Percentiles rank a stretch among this genome's conserved stretches.
These are phyloP conservation scores for Pipra filicauda DNA, from an alignment of 2,113 vertebrate genomes.

Conservation along the genomic window DNA sequence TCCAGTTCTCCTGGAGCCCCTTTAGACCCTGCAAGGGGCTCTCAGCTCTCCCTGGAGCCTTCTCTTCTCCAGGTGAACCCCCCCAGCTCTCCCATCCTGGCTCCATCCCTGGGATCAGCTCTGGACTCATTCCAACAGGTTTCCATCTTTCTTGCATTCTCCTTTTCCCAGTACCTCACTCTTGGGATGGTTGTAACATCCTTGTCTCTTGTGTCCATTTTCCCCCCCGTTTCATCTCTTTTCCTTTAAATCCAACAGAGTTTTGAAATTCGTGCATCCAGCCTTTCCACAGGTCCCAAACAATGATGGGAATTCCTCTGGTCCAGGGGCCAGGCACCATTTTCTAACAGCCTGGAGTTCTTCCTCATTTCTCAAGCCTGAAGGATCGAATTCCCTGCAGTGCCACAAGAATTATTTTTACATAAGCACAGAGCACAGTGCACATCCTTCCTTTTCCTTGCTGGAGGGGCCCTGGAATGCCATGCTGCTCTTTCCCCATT, in stretches of 20 bases:
- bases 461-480: neutral
- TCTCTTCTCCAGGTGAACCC: fast-evolving
- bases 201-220: neutral
- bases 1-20: neutral
- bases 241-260: neutral
- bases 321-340: neutral
- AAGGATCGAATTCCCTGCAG: neutral
- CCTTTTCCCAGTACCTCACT: neutral
- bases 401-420: slow-evolving; percentile 9
- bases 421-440: neutral
- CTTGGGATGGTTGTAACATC: neutral
- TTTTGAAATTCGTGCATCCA: neutral
- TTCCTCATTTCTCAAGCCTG: neutral
- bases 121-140: neutral
- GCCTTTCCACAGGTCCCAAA: neutral
- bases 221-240: neutral
- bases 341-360: neutral
- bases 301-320: neutral
- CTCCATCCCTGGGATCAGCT: neutral
- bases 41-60: neutral
- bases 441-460: slow-evolving; percentile 23
- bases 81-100: neutral
- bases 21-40: neutral
- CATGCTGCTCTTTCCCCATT: slow-evolving; percentile 24
- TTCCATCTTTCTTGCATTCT: neutral